Evolutionary conservation across 2,888 invertebrate species (phyloP).

Genomic region (Mythimna lalbum): DNA sequence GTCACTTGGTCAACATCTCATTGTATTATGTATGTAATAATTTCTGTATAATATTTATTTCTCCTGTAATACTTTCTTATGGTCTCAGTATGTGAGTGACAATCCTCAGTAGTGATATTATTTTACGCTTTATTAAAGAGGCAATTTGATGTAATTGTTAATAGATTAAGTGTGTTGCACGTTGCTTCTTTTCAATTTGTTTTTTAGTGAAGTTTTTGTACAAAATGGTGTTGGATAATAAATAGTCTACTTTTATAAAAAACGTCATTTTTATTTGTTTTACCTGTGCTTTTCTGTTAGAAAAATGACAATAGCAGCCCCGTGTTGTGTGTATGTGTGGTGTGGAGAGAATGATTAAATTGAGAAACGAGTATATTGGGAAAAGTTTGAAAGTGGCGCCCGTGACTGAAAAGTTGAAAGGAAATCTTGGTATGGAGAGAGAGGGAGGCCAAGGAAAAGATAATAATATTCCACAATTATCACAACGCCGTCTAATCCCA

Average conservation of each 20-base stretch:
- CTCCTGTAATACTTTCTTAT: background rate
- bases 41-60: background rate
- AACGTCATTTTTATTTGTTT: slow-evolving; percentile 6
- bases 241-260: slow-evolving; percentile 20
- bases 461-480: no score
- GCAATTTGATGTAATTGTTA: background rate
- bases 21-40: background rate
- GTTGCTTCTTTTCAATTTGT: slow-evolving; percentile 8
- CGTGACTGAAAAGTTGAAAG: no score
- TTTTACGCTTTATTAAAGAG: background rate
- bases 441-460: no score
- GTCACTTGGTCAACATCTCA: background rate
- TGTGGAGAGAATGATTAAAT: no score
- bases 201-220: slow-evolving; percentile 37
- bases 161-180: slow-evolving; percentile 35
- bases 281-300: no score
- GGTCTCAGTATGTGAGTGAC: slow-evolving; percentile 26
- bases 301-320: no score
- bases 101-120: slow-evolving; percentile 22
- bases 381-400: no score
- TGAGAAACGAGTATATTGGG: no score
- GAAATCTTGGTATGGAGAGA: no score
- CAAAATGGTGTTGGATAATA: slow-evolving; percentile 51
- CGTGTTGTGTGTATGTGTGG: no score
- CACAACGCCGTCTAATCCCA: no score